Conservation (phyloP, 2,888 invertebrate species). For the Nezara viridula region DNA sequence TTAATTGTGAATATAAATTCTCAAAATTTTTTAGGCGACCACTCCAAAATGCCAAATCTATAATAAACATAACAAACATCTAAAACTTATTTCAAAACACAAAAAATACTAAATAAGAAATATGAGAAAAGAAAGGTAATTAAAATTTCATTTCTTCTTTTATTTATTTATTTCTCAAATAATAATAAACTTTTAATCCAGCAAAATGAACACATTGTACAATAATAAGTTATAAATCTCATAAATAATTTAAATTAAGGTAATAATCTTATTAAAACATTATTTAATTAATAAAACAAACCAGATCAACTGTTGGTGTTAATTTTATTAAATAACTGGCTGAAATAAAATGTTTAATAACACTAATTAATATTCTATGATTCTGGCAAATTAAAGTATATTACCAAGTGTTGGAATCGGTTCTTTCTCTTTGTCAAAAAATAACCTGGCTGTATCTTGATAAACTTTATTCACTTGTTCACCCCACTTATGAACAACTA, state of each 20-base stretch:
- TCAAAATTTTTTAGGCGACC: slow-evolving; percentile 84
- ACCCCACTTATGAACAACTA: slow-evolving; percentile 89
- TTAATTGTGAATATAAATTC: slow-evolving; percentile 87
- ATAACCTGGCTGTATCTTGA: slow-evolving; percentile 80
- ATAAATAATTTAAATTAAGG: no score
- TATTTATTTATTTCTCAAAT: no score
- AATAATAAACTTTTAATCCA: no score
- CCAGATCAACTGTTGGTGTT: no score
- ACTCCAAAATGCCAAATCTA: slow-evolving; percentile 86
- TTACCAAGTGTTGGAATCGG: slow-evolving; percentile 73
- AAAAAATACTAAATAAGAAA: neutral
- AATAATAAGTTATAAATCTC: no score
- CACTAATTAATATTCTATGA: no score
- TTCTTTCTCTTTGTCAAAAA: slow-evolving; percentile 78
- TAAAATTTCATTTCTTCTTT: no score
- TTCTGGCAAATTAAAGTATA: neutral
- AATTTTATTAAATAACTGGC: neutral
- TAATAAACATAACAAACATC: slow-evolving; percentile 57
- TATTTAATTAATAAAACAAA: no score
- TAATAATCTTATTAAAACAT: no score
- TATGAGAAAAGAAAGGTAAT: no score
- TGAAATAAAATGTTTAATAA: neutral
- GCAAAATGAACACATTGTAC: no score
- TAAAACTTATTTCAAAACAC: neutral
- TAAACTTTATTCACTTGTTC: slow-evolving; percentile 84